Conservation (phyloP, 2,797 vertebrate genomes). For the Falco berigora region DNA sequence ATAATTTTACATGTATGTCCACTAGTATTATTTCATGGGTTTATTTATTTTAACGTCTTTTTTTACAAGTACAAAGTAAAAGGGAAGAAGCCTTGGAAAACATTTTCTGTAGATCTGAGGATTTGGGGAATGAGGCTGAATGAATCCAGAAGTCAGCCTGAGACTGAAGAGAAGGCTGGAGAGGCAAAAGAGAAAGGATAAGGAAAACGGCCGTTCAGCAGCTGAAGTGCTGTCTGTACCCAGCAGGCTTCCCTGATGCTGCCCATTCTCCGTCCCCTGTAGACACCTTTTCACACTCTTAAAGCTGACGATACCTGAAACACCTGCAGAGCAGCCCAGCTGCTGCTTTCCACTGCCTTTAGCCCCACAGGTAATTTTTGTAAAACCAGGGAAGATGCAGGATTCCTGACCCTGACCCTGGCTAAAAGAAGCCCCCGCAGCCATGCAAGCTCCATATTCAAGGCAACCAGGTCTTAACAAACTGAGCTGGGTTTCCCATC, state of each 20-base stretch:
- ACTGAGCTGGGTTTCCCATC: background rate
- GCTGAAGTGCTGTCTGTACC: background rate
- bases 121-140: background rate
- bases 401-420: background rate
- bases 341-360: background rate
- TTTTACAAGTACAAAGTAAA: background rate
- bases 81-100: background rate
- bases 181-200: background rate
- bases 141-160: background rate
- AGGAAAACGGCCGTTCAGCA: background rate
- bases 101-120: background rate
- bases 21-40: background rate
- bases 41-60: background rate
- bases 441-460: background rate
- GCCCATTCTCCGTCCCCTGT: accelerated
- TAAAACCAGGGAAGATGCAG: background rate
- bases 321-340: background rate
- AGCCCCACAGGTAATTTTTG: background rate
- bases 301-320: background rate
- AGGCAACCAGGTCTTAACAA: background rate
- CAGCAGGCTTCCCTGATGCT: accelerated
- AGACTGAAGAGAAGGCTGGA: background rate
- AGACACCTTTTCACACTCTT: background rate
- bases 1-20: background rate
- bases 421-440: background rate